phyloP scores from a whole-genome alignment of 2,113 vertebrate genomes.

The Onychorhynchus coronatus region DNA sequence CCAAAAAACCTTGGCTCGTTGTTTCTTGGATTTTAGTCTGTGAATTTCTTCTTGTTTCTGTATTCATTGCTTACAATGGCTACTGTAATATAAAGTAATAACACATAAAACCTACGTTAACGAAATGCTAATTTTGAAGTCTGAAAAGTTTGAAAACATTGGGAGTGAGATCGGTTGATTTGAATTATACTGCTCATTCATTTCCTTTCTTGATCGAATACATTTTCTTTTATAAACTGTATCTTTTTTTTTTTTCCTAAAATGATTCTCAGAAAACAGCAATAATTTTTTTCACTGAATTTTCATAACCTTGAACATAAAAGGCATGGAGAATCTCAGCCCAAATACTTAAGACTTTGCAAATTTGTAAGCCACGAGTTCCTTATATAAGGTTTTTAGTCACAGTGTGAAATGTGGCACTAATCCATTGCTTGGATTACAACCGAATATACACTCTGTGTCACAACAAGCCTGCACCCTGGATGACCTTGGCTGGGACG shows the following conservation, averaged over 20 bases:
- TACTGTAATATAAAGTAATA: background rate
- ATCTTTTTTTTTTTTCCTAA: background rate
- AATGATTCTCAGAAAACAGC: background rate
- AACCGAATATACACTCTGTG: background rate
- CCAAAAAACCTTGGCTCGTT: background rate
- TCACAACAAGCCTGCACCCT: background rate
- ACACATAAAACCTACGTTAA: background rate
- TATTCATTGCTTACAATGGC: background rate
- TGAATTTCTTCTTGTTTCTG: background rate
- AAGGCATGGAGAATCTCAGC: background rate
- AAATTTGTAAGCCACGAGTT: background rate
- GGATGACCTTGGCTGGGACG: background rate
- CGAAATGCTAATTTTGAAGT: background rate
- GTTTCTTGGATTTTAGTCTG: background rate
- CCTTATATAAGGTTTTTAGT: constrained; percentile 4
- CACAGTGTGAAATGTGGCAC: background rate
- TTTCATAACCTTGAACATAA: background rate
- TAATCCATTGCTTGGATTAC: constrained; percentile 2
- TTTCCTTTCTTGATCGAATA: background rate
- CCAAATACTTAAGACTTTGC: background rate
- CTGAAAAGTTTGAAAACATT: background rate
- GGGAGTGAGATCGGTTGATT: background rate
- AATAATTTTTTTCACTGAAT: background rate
- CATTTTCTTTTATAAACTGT: background rate
- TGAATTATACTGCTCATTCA: background rate